Evolutionary conservation across 2,888 invertebrate species (phyloP).

Genomic region (Stenodema calcarata): DNA sequence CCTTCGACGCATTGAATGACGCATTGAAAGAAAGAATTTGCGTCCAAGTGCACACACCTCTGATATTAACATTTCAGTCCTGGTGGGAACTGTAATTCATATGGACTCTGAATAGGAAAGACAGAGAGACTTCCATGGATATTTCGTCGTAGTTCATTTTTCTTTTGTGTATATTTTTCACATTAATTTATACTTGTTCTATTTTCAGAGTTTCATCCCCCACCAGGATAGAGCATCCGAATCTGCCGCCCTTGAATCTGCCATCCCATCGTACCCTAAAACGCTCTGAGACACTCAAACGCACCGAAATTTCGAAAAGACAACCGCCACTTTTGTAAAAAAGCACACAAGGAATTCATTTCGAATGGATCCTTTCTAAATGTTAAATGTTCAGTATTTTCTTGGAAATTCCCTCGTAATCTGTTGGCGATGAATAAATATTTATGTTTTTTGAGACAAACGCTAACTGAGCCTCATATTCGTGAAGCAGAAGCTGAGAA

Average conservation of each 20-base stretch:
- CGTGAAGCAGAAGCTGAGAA: background rate
- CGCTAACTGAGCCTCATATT: background rate
- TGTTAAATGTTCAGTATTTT: too few relatives aligned
- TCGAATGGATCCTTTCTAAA: too few relatives aligned
- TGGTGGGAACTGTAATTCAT: too few relatives aligned
- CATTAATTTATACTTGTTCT: conserved; percentile 34
- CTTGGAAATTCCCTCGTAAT: too few relatives aligned
- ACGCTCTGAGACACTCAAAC: background rate
- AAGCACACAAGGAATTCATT: background rate
- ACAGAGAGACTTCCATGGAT: too few relatives aligned
- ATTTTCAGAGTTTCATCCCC: conserved; percentile 77
- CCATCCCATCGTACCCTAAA: conserved; percentile 60
- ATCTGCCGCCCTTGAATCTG: conserved; percentile 78
- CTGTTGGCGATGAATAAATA: background rate
- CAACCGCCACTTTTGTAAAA: conserved; percentile 43
- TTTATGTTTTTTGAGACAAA: background rate
- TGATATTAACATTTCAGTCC: too few relatives aligned
- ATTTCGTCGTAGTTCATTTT: background rate
- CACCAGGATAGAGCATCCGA: conserved; percentile 81
- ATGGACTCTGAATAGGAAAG: too few relatives aligned
- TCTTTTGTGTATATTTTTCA: conserved; percentile 4
- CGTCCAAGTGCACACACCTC: too few relatives aligned
- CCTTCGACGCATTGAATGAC: too few relatives aligned
- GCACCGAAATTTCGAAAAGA: conserved; percentile 59
- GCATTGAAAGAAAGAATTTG: too few relatives aligned